Evolutionary conservation across 2,888 invertebrate species (phyloP), one percentile per base, ranked within the genome.

Genomic region (Yponomeuta sedellus): DNA sequence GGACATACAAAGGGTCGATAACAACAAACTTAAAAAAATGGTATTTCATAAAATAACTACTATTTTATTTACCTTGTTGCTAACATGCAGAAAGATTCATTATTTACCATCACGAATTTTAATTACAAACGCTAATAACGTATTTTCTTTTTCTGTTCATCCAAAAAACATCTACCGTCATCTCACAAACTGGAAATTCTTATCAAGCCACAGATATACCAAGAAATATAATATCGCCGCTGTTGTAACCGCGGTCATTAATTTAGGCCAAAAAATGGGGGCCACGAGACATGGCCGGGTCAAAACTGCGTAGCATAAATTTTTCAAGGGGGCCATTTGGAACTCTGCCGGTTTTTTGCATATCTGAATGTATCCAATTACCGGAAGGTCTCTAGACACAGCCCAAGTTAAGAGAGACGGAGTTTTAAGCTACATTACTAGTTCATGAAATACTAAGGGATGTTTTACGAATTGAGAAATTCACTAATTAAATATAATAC

Each of bases 301-400:
- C 83, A 85, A 83, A 80, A 76, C 79, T 70, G 75, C 71, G 74
- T 70, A 19, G 73, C 78, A 82, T 86, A 85, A 78, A 84, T 85
- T 83, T 86, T 83, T 78, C 82, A 82, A 78, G 73, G 72, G 71
- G 76, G 75, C 81, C 80, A 79, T 83, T 82, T 78, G 73, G 75
- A 75, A 70, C 72, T 73, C 72, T 75, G 68, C 70, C 76, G 71
- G 75, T 73, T 76, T 80, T 86, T 84, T 85, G 83, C 83, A 84
- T 85, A 82, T 83, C 82, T 79, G 77, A 82, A 84, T 82, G 79
- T 82, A 80, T 80, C 79, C 81, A 83, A 83, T 83, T 85, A 85
- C 81, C 73, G 75, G 76, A 79, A 78, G 77, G 80, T 75, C 76
- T 72, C 74, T 70, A 72, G 69, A 68, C 40, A 63, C 71, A 76